A percentile compares a stretch with the other conserved stretches of the same genome.
These are phyloP conservation scores for Lithobates pipiens DNA, from an alignment of 2,797 vertebrate genomes.

Conservation along the genomic window DNA sequence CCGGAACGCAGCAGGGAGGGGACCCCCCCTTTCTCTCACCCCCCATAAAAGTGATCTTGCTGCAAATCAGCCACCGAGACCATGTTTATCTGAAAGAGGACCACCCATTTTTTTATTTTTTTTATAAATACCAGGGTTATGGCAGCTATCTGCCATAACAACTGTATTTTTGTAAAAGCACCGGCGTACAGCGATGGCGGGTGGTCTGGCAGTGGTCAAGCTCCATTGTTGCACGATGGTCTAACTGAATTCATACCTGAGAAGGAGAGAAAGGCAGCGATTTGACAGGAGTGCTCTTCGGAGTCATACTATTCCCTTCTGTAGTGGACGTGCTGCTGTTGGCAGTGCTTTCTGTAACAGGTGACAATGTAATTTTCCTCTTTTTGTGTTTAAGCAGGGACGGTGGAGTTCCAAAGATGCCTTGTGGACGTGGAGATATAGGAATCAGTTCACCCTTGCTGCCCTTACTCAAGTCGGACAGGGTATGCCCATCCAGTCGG, in stretches of 20 bases:
- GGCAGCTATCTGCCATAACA: no score
- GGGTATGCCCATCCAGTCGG: slow-evolving; percentile 88
- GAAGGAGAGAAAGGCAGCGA: slow-evolving; percentile 96
- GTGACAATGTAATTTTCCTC: slow-evolving; percentile 84
- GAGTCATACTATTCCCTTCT: slow-evolving; percentile 90
- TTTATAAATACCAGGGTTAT: no score
- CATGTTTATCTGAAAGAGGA: no score
- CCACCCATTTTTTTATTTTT: no score
- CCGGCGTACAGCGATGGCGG: no score
- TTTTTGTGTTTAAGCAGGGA: slow-evolving; percentile 87
- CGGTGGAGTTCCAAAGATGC: slow-evolving; percentile 80
- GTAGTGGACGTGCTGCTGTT: slow-evolving; percentile 72
- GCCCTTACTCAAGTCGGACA: slow-evolving; percentile 92
- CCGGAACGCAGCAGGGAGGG: no score
- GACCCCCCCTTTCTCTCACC: no score
- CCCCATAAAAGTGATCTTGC: no score
- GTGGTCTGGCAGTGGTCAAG: no score
- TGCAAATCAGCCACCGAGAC: no score
- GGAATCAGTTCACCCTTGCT: slow-evolving; percentile 95
- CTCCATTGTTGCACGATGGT: neutral
- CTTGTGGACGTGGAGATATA: slow-evolving; percentile 87
- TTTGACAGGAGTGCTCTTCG: slow-evolving; percentile 96
- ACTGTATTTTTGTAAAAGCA: no score
- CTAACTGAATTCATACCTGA: slow-evolving; percentile 77
- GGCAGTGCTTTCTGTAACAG: slow-evolving; percentile 73